Percentiles rank a stretch among this genome's conserved stretches.
phyloP scores from a whole-genome alignment of 2,113 vertebrate genomes.

The Edolisoma coerulescens region DNA sequence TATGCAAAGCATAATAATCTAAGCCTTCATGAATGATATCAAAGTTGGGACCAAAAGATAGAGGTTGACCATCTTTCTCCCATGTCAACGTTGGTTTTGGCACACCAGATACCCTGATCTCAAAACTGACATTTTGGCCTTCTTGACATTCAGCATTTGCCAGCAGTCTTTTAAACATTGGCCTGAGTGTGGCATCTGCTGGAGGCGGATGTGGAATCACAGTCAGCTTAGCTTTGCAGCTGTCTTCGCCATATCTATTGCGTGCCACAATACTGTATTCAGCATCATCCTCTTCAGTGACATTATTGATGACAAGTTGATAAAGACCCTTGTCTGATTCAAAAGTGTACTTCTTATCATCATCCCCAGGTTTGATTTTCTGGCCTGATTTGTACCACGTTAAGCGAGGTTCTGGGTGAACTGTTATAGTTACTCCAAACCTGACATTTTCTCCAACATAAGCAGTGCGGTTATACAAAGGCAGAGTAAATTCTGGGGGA shows the following conservation, averaged over 20 bases:
- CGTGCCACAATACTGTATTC: slow-evolving; percentile 92
- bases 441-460: slow-evolving; percentile 90
- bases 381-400: slow-evolving; percentile 96
- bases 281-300: slow-evolving; percentile 87
- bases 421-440: slow-evolving; percentile 94
- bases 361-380: slow-evolving; percentile 89
- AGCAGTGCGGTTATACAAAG: slow-evolving; percentile 88
- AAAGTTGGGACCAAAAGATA: slow-evolving; percentile 89
- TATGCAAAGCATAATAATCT: slow-evolving; percentile 93
- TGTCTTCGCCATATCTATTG: slow-evolving; percentile 93
- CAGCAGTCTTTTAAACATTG: slow-evolving; percentile 98
- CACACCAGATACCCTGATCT: slow-evolving; percentile 92
- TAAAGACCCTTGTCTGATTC: slow-evolving; percentile 93
- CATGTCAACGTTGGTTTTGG: slow-evolving; percentile 85
- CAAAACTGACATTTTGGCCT: slow-evolving; percentile 91
- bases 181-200: slow-evolving; percentile 88
- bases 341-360: slow-evolving; percentile 94
- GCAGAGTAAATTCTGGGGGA: slow-evolving; percentile 96
- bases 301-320: slow-evolving; percentile 85
- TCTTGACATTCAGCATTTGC: slow-evolving; percentile 94
- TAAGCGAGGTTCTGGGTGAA: slow-evolving; percentile 95
- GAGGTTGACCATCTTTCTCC: slow-evolving; percentile 93
- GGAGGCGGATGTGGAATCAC: slow-evolving; percentile 87
- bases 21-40: slow-evolving; percentile 94
- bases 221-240: slow-evolving; percentile 93